Percentiles rank a stretch among this genome's conserved stretches.
Evolutionary conservation across 2,797 vertebrate genomes (phyloP).

Genomic region (Cirrhinus molitorella): DNA sequence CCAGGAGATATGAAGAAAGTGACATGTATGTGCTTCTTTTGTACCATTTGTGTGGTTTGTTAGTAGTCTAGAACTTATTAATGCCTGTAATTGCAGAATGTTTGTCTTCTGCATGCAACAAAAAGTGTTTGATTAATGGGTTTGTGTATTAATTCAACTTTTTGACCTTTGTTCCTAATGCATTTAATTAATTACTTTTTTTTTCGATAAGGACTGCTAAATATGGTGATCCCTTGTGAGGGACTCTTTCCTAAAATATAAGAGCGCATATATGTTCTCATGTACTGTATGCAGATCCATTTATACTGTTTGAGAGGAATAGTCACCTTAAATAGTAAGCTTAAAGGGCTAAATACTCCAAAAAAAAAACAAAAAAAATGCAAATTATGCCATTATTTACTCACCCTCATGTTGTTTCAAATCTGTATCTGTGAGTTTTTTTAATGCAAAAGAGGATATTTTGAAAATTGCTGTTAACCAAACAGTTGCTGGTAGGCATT

Average conservation of each 20-base stretch:
- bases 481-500: neutral
- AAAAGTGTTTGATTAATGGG: neutral
- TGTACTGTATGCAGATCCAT: neutral
- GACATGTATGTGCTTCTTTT: constrained; percentile 16
- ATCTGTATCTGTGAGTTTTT: neutral
- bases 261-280: neutral
- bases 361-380: no score
- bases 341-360: neutral
- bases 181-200: no score
- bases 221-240: constrained; percentile 9
- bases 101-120: neutral
- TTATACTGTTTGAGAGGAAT: neutral
- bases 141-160: neutral
- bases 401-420: neutral
- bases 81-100: neutral
- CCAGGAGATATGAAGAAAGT: constrained; percentile 53
- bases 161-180: neutral
- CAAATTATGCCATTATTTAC: neutral
- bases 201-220: neutral
- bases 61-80: neutral
- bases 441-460: neutral
- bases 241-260: constrained; percentile 1
- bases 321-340: neutral
- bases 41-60: neutral
- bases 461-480: no score